These are phyloP conservation scores for Agriopis marginaria DNA, from an alignment of 2,888 invertebrate species.

Conservation along the genomic window DNA sequence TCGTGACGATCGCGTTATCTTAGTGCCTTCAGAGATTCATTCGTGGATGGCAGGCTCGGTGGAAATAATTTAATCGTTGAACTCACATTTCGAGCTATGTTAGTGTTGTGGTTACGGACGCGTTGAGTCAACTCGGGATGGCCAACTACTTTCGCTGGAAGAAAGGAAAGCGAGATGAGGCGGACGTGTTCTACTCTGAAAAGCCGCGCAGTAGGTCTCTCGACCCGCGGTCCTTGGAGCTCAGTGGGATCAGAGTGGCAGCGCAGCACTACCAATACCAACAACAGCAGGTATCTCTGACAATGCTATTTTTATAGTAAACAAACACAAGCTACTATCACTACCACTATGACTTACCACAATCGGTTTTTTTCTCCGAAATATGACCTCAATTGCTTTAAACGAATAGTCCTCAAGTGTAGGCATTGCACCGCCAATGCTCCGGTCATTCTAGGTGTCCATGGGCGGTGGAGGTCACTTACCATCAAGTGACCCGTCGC, in stretches of 20 bases:
- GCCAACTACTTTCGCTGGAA: conserved; percentile 91
- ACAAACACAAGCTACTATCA: too few relatives aligned
- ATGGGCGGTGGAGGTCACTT: too few relatives aligned
- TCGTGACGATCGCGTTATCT: conserved; percentile 80
- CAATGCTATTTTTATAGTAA: background rate
- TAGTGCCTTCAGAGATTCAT: conserved; percentile 78
- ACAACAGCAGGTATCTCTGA: conserved; percentile 56
- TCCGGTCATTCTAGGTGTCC: too few relatives aligned
- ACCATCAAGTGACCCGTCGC: too few relatives aligned
- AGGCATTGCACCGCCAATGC: too few relatives aligned
- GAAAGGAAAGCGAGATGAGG: conserved; percentile 86
- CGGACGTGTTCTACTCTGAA: conserved; percentile 80
- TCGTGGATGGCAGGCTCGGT: conserved; percentile 59
- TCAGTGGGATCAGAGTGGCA: conserved; percentile 88
- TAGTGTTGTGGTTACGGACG: conserved; percentile 51
- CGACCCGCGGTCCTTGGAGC: conserved; percentile 90
- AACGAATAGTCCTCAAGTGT: too few relatives aligned
- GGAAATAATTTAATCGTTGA: conserved; percentile 53
- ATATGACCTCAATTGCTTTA: too few relatives aligned
- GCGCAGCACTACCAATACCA: conserved; percentile 76
- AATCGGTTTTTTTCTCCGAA: too few relatives aligned
- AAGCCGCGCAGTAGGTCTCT: conserved; percentile 91
- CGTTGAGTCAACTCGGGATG: conserved; percentile 65
- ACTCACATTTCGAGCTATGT: conserved; percentile 44
- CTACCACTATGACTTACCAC: too few relatives aligned